Conservation (phyloP, 2,888 invertebrate species). For the Phengaris alcon region DNA sequence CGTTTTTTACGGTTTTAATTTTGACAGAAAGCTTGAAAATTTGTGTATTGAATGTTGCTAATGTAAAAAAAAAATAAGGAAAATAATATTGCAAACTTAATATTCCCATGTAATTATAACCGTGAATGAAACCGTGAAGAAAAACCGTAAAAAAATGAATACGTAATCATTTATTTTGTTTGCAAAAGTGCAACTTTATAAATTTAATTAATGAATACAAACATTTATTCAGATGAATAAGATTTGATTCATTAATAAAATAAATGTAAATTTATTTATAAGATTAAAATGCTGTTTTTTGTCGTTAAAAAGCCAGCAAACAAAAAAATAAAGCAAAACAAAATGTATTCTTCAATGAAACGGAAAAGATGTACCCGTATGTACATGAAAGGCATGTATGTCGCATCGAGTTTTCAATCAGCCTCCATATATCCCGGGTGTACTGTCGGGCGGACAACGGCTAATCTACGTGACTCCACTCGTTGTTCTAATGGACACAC, state of each 20-base stretch:
- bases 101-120: no score
- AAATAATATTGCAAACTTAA: no score
- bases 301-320: not conserved
- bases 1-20: no score
- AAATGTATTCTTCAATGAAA: not conserved
- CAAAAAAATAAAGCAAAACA: not conserved
- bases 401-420: slow-evolving; percentile 22
- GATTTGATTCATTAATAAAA: not conserved
- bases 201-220: not conserved
- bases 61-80: no score
- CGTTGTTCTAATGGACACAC: slow-evolving; percentile 42
- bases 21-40: no score
- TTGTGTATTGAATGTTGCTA: no score
- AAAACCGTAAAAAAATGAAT: no score
- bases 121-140: no score
- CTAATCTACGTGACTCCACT: slow-evolving; percentile 48
- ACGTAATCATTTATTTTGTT: no score
- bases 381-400: slow-evolving; percentile 9
- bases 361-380: not conserved
- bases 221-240: not conserved
- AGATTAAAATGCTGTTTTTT: no score
- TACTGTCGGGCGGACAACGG: slow-evolving; percentile 41
- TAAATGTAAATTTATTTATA: no score
- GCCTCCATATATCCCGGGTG: slow-evolving; percentile 17
- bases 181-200: not conserved